Conservation (phyloP, 1,140 invertebrate genomes). For the Magallana gigas region DNA sequence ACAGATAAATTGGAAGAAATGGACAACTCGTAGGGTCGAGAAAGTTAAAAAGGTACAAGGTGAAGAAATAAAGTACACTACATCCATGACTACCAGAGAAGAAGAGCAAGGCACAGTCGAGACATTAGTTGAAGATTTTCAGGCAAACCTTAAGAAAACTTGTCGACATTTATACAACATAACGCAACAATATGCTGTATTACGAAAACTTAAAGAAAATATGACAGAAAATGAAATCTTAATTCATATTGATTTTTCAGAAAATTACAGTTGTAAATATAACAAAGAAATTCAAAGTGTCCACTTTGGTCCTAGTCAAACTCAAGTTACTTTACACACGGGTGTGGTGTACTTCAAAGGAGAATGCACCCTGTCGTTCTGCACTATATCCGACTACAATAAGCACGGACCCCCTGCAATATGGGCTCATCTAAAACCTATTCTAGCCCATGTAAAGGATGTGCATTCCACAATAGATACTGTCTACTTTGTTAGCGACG, state of each 20-base stretch:
- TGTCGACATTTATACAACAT: slow-evolving; percentile 36
- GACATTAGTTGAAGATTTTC: not conserved
- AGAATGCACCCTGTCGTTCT: slow-evolving; percentile 25
- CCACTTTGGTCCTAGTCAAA: slow-evolving; percentile 60
- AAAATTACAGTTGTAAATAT: slow-evolving; percentile 22
- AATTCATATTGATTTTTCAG: slow-evolving; percentile 56
- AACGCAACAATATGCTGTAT: slow-evolving; percentile 19
- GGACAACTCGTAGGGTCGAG: too few species aligned
- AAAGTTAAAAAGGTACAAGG: too few species aligned
- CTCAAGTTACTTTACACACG: slow-evolving; percentile 40
- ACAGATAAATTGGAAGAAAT: too few species aligned
- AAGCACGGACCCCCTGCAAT: slow-evolving; percentile 61
- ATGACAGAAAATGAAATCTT: slow-evolving; percentile 39
- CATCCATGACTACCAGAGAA: too few species aligned
- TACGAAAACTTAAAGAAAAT: not conserved
- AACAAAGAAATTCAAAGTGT: slow-evolving; percentile 48
- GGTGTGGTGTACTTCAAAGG: slow-evolving; percentile 4
- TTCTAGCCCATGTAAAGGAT: slow-evolving; percentile 52
- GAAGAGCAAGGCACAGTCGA: not conserved
- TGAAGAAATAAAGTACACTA: too few species aligned
- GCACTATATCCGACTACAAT: slow-evolving; percentile 57
- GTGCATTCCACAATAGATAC: slow-evolving; percentile 50
- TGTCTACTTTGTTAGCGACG: slow-evolving; percentile 65
- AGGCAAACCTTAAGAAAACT: not conserved
- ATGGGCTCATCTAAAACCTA: slow-evolving; percentile 62